Percentiles rank a stretch among this genome's conserved stretches.
Conservation (phyloP, 2,888 invertebrate species). For the Lordiphosa andalusiaca region DNA sequence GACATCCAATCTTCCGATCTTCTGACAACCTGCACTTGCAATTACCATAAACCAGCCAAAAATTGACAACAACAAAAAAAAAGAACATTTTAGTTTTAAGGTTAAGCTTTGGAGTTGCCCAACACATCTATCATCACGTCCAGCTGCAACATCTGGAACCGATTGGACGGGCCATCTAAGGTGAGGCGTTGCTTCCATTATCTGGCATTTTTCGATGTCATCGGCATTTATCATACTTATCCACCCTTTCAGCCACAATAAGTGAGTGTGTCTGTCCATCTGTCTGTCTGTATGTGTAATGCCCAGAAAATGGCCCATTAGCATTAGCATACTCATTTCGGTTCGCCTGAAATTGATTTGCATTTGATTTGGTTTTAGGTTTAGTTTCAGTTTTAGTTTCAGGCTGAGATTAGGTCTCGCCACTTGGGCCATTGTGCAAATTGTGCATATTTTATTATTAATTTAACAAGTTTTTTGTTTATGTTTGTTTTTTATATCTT, state of each 20-base stretch:
- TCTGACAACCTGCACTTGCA: too few relatives aligned
- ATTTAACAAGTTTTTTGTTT: slow-evolving; percentile 57
- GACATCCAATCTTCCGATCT: too few relatives aligned
- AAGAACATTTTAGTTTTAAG: too few relatives aligned
- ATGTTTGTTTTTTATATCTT: slow-evolving; percentile 15
- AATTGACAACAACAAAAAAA: too few relatives aligned
- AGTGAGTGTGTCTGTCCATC: not conserved
- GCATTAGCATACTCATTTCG: slow-evolving; percentile 39
- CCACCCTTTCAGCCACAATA: slow-evolving; percentile 1
- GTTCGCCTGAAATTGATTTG: slow-evolving; percentile 20
- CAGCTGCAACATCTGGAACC: too few relatives aligned
- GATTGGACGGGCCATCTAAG: not conserved
- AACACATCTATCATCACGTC: too few relatives aligned
- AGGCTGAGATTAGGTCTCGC: slow-evolving; percentile 2
- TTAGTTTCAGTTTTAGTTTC: slow-evolving; percentile 21
- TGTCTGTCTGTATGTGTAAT: slow-evolving; percentile 8
- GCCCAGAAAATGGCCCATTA: slow-evolving; percentile 14
- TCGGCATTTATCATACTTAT: slow-evolving; percentile 12
- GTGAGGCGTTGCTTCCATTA: not conserved
- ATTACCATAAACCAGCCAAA: too few relatives aligned
- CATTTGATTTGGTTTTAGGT: slow-evolving; percentile 33
- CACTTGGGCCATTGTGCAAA: slow-evolving; percentile 16
- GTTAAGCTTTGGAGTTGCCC: too few relatives aligned
- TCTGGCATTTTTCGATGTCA: slow-evolving; percentile 4
- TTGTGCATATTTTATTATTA: slow-evolving; percentile 39